phyloP scores from a whole-genome alignment of 1,140 invertebrate genomes.

The Rhynchophorus ferrugineus region DNA sequence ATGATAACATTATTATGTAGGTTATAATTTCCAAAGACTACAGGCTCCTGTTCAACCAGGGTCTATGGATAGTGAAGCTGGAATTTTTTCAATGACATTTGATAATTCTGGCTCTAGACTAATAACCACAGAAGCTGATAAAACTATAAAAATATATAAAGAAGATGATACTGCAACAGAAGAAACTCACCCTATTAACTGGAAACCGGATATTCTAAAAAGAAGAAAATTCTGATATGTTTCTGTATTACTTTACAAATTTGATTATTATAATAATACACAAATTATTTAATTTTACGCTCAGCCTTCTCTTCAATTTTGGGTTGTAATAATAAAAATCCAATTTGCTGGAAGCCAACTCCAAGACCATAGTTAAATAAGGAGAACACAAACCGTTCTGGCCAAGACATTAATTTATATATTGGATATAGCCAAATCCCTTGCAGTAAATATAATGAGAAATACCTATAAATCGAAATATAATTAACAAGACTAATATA shows the following conservation, averaged over 20 bases:
- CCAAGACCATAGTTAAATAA: conserved; percentile 1
- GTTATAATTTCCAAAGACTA: conserved; percentile 70
- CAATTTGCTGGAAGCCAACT: conserved; percentile 16
- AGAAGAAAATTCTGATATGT: conserved; percentile 70
- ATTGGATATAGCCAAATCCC: conserved; percentile 24
- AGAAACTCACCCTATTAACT: conserved; percentile 94
- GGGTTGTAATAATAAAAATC: conserved; percentile 1
- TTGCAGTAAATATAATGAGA: conserved; percentile 17
- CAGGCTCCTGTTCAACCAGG: conserved; percentile 94
- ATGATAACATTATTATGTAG: conserved; percentile 2
- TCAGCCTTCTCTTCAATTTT: not conserved
- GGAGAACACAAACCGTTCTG: conserved; percentile 9
- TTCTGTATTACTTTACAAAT: not conserved
- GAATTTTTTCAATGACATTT: conserved; percentile 92
- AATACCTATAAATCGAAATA: conserved; percentile 18
- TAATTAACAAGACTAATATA: not conserved
- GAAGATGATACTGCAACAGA: conserved; percentile 95
- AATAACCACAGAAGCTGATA: conserved; percentile 96
- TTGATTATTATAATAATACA: not conserved
- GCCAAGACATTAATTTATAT: conserved; percentile 13
- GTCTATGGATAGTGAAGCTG: conserved; percentile 98
- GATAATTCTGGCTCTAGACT: conserved; percentile 89
- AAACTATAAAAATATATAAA: conserved; percentile 99
- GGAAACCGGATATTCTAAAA: conserved; percentile 92
- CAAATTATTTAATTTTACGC: not conserved